phyloP scores from a whole-genome alignment of 2,888 invertebrate genomes.

The Lepas anatifera region DNA sequence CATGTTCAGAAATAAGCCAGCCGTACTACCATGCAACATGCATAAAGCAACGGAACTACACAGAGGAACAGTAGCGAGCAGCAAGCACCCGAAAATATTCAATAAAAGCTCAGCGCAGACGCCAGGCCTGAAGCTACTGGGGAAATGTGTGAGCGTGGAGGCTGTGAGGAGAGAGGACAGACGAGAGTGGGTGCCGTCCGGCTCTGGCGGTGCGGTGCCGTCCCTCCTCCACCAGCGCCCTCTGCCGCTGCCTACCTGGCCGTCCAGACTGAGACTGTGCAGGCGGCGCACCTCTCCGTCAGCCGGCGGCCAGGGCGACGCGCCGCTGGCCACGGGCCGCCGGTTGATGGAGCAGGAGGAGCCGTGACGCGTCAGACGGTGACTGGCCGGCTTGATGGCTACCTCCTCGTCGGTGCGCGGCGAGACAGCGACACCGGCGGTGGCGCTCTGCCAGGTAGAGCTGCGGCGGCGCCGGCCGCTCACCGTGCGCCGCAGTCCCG shows the following conservation, averaged over 20 bases:
- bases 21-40: too few relatives aligned
- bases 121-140: too few relatives aligned
- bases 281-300: not conserved
- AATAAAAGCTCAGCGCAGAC: too few relatives aligned
- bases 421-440: too few relatives aligned
- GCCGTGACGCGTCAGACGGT: constrained; percentile 24
- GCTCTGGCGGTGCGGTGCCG: too few relatives aligned
- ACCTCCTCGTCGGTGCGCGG: constrained; percentile 23
- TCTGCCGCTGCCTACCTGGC: not conserved
- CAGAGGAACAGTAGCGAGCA: too few relatives aligned
- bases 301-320: constrained; percentile 16
- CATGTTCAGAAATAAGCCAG: too few relatives aligned
- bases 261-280: not conserved
- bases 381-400: constrained; percentile 25
- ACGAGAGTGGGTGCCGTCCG: too few relatives aligned
- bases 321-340: constrained; percentile 19
- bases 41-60: too few relatives aligned
- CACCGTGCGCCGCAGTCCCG: not conserved
- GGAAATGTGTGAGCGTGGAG: too few relatives aligned
- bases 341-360: constrained; percentile 23
- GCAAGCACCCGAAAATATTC: too few relatives aligned
- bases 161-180: too few relatives aligned
- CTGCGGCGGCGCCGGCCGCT: not conserved
- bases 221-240: not conserved
- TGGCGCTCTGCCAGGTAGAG: not conserved